Evolutionary conservation across 2,888 invertebrate species (phyloP), one percentile per base, ranked within the genome.

Genomic region (Mesodorylaimus sp.): DNA sequence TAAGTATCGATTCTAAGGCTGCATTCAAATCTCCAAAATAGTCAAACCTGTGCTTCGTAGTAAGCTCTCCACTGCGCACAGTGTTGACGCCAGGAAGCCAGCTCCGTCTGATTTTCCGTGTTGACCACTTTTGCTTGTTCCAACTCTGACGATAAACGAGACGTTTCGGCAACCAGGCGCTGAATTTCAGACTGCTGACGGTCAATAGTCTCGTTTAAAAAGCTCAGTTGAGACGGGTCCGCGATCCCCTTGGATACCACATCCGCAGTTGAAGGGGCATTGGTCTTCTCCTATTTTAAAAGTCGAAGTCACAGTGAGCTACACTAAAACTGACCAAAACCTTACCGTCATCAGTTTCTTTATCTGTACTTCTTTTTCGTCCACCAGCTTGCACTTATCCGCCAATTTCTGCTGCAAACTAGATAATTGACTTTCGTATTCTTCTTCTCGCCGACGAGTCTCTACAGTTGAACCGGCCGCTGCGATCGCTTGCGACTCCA

Each of bases 31-130:
- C n/a, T n/a, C n/a, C n/a, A n/a, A n/a, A 32, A 32, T 13, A 10
- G 7, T 42, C 26, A 10, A n/a, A 46, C 47, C 21, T 36, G 21
- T 16, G 29, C n/a, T 7, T 29, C n/a, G 29, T 38, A 46, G 36
- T 36, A 46, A 38, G n/a, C 36, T 24, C 47, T 29, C 47, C 29
- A 38, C 23, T 46, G 27, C 19, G 29, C 47, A 5, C 36, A 29
- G 47, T 46, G 47, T 21, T 46, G 36, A 28, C 36, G 47, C 16
- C 36, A 46, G 36, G 36, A 46, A 7, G 21, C 10, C 10, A 21
- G 7, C 21, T 46, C 38, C 36, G 29, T 29, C 37, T 27, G 36
- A 7, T 36, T 29, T 28, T 46, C 36, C n/a, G 45, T 44, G 7
- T 10, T 44, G 26, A 7, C 19, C 10, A 44, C 45, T 25, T 44